Evolutionary conservation across 2,113 vertebrate genomes (phyloP), one percentile per base, ranked within the genome.

Genomic region (Centropus bengalensis): DNA sequence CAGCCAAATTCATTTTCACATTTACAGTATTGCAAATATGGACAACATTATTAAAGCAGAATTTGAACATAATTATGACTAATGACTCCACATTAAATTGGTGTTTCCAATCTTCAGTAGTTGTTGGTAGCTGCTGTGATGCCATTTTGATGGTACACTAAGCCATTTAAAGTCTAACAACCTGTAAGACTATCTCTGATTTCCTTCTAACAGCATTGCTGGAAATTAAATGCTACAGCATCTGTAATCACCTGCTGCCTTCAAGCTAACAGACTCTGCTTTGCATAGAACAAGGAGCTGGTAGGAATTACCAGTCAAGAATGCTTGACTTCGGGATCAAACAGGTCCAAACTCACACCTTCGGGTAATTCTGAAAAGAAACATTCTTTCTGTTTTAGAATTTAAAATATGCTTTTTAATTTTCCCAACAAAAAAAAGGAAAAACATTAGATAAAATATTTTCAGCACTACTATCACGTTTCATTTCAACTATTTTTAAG

Each of bases 1-100:
- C 94, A 94, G 86, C 24, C 36, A 96, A 89, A 96, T 68, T 91
- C 89, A 88, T 94, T 95, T 94, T 84, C 64, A 88, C 67, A 10
- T 95, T 94, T 96, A 91, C 85, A 71, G 85, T 93, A 93, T 40
- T 95, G 71, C 68, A 93, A 94, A 90, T 81, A 91, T 2, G n/a
- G 88, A 80, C 93, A 89, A 73, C 51, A 63, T 85, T 82, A 96
- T 90, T 88, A 88, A 91, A 92, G 91, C 30, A 32, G 69, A 92
- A 93, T 96, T 95, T 75, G 38, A 89, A 66, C 38, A 52, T 16
- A 66, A 95, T 94, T 89, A 74, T 47, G 42, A 78, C 63, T 56
- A 80, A 58, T 3, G 18, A 45, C 27, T 93, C 75, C 80, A 86
- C 52, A 51, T 38, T 78, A 78, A 88, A 91, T 86, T 64, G 74